Evolutionary conservation across 2,888 invertebrate species (phyloP).

Genomic region (Allacma fusca): DNA sequence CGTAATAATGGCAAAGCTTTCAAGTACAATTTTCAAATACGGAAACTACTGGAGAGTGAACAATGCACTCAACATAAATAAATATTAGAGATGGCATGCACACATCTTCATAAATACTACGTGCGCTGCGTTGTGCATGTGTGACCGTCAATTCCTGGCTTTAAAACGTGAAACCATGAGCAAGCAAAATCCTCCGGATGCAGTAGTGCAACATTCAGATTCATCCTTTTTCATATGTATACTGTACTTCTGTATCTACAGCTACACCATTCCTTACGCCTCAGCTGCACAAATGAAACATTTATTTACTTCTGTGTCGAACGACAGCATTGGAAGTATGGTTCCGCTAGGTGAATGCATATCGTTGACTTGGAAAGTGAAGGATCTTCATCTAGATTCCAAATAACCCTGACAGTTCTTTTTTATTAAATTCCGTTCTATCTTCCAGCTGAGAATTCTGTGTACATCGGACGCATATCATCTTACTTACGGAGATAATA

Average conservation of each 20-base stretch:
- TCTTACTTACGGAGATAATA: not conserved
- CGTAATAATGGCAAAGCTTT: slow-evolving; percentile 1
- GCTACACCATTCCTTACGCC: slow-evolving; percentile 24
- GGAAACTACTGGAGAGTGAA: slow-evolving; percentile 28
- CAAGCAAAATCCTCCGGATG: too few species aligned
- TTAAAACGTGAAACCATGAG: not conserved
- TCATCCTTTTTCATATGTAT: not conserved
- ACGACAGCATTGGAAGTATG: not conserved
- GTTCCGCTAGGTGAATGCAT: not conserved
- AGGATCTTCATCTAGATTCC: slow-evolving; percentile 16
- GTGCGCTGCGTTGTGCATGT: not conserved
- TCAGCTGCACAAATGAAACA: slow-evolving; percentile 23
- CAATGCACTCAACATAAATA: slow-evolving; percentile 44
- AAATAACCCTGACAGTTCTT: slow-evolving; percentile 40
- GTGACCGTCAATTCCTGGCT: not conserved
- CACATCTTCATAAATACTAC: not conserved
- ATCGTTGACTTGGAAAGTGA: slow-evolving; percentile 9
- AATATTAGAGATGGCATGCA: slow-evolving; percentile 29
- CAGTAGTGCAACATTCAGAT: too few species aligned
- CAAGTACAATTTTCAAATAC: slow-evolving; percentile 18
- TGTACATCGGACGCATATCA: slow-evolving; percentile 12
- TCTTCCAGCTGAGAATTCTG: slow-evolving; percentile 20
- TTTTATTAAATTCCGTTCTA: slow-evolving; percentile 49
- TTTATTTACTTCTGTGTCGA: slow-evolving; percentile 14
- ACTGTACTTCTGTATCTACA: not conserved